A percentile compares a stretch with the other conserved stretches of the same genome.
phyloP scores from a whole-genome alignment of 1,140 invertebrate species.

The Vanessa tameamea region DNA sequence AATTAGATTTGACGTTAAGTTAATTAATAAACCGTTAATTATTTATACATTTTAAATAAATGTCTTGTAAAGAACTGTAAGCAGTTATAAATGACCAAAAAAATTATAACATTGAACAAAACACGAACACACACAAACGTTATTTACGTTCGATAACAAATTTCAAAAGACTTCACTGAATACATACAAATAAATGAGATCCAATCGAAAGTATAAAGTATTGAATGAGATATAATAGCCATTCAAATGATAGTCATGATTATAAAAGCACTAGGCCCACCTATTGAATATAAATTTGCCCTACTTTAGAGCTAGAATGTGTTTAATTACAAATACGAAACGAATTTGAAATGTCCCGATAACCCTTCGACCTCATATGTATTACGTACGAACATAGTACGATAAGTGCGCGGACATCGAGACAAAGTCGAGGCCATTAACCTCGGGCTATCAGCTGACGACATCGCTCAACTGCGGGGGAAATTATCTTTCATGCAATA shows the following conservation, averaged over 20 bases:
- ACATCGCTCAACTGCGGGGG: conserved; percentile 64
- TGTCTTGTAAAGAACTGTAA: background rate
- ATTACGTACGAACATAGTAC: conserved; percentile 45
- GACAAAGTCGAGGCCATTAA: conserved; percentile 75
- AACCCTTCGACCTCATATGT: conserved; percentile 60
- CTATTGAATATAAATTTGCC: conserved; percentile 21
- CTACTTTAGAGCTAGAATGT: conserved; percentile 30
- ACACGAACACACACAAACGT: background rate
- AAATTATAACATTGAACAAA: background rate
- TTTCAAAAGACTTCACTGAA: background rate
- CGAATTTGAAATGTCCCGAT: conserved; percentile 65
- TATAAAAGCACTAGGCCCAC: background rate
- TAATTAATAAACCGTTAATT: too few species aligned
- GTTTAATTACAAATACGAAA: conserved; percentile 42
- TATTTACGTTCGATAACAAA: background rate
- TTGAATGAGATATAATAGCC: conserved; percentile 4
- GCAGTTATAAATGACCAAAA: background rate
- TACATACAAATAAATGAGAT: background rate
- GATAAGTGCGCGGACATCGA: conserved; percentile 68
- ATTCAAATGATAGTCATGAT: conserved; percentile 1
- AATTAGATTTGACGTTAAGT: too few species aligned
- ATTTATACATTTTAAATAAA: too few species aligned
- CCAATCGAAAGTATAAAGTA: background rate
- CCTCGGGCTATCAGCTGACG: conserved; percentile 76
- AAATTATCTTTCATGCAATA: conserved; percentile 74